Conservation (phyloP, 2,888 invertebrate species). For the Argyresthia goedartella region DNA sequence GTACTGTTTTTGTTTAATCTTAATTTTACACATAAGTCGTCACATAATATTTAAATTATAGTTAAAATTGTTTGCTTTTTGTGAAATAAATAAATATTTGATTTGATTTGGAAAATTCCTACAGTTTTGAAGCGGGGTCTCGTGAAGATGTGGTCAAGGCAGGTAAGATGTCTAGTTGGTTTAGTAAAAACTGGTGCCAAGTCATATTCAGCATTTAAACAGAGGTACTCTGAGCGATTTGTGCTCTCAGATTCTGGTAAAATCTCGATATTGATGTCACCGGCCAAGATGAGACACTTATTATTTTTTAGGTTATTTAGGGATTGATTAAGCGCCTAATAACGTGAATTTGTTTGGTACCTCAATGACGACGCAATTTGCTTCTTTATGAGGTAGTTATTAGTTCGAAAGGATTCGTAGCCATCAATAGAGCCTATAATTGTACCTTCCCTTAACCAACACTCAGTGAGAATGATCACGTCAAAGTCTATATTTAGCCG, state of each 20-base stretch:
- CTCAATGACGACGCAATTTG: background rate
- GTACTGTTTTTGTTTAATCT: too few species aligned
- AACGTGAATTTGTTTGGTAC: background rate
- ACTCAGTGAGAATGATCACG: background rate
- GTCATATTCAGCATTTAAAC: slow-evolving; percentile 1
- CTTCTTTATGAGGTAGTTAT: background rate
- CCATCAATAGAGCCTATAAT: background rate
- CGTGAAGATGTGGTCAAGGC: background rate
- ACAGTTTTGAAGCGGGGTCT: background rate
- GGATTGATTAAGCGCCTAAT: background rate
- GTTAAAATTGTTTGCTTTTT: too few species aligned
- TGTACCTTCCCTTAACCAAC: background rate
- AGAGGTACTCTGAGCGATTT: background rate
- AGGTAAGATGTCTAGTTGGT: background rate
- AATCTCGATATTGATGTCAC: too few species aligned
- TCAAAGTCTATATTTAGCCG: too few species aligned
- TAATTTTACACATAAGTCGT: too few species aligned
- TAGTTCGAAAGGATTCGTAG: background rate
- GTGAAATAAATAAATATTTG: too few species aligned
- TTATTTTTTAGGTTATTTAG: background rate
- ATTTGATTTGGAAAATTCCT: too few species aligned
- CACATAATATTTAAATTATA: too few species aligned
- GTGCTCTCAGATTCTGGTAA: background rate
- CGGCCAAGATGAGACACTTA: background rate
- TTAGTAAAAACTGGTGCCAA: too few species aligned